Evolutionary conservation across 2,113 vertebrate genomes (phyloP), one percentile per base, ranked within the genome.

Genomic region (Falco punctatus): DNA sequence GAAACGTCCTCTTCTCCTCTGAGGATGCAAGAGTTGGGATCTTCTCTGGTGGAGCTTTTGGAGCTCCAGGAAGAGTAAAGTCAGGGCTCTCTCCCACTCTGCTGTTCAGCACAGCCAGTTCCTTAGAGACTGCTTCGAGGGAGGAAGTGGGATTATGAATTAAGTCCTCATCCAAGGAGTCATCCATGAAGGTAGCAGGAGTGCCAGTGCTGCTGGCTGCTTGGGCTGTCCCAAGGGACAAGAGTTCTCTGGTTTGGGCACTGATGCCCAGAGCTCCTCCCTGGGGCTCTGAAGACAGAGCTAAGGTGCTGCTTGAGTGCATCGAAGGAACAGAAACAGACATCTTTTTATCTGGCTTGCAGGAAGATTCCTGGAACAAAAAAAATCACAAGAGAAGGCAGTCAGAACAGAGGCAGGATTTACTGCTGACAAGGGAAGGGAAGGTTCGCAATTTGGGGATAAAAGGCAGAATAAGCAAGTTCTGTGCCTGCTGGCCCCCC

Each of bases 1-100:
- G 58, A 72, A 98, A 97, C 51, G 94, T 96, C 96, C 97, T 98
- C 94, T 98, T 98, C 72, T 98, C 98, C 88, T 98, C 98, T 7
- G 97, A 61, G 57, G 96, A 90, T 24, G 93, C 24, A 49, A 95
- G 85, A 61, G 84, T 42, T 28, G 92, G 18, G 23, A 94, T 93
- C 91, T 98, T 98, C 82, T 98, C 98, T 64, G 91, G 62, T 42
- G 93, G 94, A 24, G 94, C 92, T 95, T 78, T 97, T 28, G 78
- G 49, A 51, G 96, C 85, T 44, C 81, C 48, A 11, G 97, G 80
- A 81, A 98, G 89, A 27, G 93, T 94, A 40, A 98, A 97, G 72
- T 98, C 97, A 10, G 97, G 95, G 49, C 97, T 96, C 22, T 95
- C 97, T n/a, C 96, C 83, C 0, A 96, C 94, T 57, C 97, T 98